Percentiles rank a stretch among this genome's conserved stretches.
Conservation (phyloP, 2,113 vertebrate species). For the Oncorhynchus clarkii region DNA sequence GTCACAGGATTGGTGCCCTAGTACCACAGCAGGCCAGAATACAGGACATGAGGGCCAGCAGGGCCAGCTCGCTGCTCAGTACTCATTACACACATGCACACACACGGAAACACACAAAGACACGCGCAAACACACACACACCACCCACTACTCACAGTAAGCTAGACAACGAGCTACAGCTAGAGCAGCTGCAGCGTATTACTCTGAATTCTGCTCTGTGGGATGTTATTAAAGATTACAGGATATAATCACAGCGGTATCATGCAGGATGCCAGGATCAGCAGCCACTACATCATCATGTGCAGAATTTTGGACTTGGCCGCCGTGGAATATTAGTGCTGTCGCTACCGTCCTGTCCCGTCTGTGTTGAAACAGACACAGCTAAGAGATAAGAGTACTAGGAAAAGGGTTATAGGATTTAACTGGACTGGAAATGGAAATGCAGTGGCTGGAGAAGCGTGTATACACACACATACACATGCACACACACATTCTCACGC, state of each 20-base stretch:
- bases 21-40: background rate
- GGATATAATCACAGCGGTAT: slow-evolving; percentile 54
- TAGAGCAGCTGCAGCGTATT: slow-evolving; percentile 54
- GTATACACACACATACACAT: background rate
- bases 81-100: no score
- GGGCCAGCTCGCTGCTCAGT: background rate
- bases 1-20: background rate
- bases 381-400: background rate
- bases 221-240: slow-evolving; percentile 68
- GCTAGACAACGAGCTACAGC: background rate
- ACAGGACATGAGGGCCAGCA: background rate
- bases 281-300: slow-evolving; percentile 32
- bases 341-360: background rate
- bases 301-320: slow-evolving; percentile 23
- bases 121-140: background rate
- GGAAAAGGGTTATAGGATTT: background rate
- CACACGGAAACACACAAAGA: no score
- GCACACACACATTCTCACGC: background rate
- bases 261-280: slow-evolving; percentile 39
- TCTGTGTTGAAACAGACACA: no score
- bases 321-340: slow-evolving; percentile 3
- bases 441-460: background rate
- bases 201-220: slow-evolving; percentile 42
- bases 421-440: background rate
- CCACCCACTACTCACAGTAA: background rate